Evolutionary conservation across 2,113 vertebrate genomes (phyloP), one percentile per base, ranked within the genome.

Genomic region (Mola mola): DNA sequence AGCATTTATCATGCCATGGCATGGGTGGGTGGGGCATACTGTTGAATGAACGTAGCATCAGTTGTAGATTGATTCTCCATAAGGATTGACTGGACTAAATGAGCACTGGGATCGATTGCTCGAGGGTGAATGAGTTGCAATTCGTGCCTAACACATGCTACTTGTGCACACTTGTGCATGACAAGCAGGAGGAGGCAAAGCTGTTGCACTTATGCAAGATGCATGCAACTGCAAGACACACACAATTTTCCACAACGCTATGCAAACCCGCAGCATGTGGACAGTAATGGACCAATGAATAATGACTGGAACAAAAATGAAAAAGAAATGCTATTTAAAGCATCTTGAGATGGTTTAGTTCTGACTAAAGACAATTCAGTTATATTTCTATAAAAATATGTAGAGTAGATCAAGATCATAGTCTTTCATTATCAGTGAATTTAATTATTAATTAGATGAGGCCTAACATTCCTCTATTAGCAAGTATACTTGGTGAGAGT

Each of bases 61-160:
- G 66, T 81, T 81, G 75, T 78, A 69, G 8, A 90, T 87, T 79
- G 85, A 90, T 89, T 76, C 72, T 64, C 80, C 57, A 72, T 74
- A 49, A 79, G 78, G 59, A 85, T 73, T 72, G 82, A 87, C 84
- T 67, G 72, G 67, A 72, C 76, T 83, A 85, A 89, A 88, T 87
- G 78, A 87, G 72, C 47, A 7, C 40, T 8, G 50, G 61, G 66
- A 77, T 86, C 37, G 49, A 85, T 84, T 3, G 38, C 53, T 60
- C 51, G 26, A 59, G 72, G 57, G 25, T 40, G 25, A 61, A 19
- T 55, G 78, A 72, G 59, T 81, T 68, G 79, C 70, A 43, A 46
- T 36, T 49, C 33, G 26, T n/a, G 36, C 10, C 63, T 29, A 11
- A 48, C 66, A 51, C 58, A 40, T 64, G 26, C 41, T 59, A 29